These are phyloP conservation scores for Avahi laniger DNA, from an alignment of 2,797 vertebrate genomes.

Conservation along the genomic window DNA sequence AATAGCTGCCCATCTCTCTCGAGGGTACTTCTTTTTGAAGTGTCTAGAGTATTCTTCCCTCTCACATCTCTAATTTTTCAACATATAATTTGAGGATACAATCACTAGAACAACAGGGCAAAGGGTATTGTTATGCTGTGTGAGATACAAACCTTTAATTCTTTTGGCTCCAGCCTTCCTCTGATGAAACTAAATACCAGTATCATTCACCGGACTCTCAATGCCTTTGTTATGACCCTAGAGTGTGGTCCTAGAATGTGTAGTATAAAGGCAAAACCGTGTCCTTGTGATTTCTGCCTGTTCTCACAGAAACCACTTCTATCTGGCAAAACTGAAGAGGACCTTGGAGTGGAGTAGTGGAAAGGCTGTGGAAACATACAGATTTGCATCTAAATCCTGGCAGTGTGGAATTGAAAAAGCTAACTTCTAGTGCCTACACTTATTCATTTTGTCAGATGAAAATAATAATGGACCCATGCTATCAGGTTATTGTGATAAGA, in stretches of 20 bases:
- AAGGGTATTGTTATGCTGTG: neutral
- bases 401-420: neutral
- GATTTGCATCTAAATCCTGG: neutral
- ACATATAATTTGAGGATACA: neutral
- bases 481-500: neutral
- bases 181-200: neutral
- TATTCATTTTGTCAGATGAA: neutral
- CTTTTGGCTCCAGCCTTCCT: neutral
- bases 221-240: neutral
- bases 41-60: neutral
- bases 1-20: neutral
- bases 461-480: neutral
- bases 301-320: neutral
- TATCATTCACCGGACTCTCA: neutral
- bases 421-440: neutral
- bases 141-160: neutral
- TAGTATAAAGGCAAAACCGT: neutral
- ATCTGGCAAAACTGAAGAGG: neutral
- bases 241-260: neutral
- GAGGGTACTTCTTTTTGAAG: neutral
- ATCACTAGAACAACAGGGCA: neutral
- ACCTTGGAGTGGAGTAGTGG: neutral
- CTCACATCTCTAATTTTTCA: neutral
- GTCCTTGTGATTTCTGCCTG: neutral
- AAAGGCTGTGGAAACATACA: neutral